Percentiles rank a stretch among this genome's conserved stretches.
phyloP scores from a whole-genome alignment of 2,113 vertebrate species.

The human (Homo sapiens) region DNA sequence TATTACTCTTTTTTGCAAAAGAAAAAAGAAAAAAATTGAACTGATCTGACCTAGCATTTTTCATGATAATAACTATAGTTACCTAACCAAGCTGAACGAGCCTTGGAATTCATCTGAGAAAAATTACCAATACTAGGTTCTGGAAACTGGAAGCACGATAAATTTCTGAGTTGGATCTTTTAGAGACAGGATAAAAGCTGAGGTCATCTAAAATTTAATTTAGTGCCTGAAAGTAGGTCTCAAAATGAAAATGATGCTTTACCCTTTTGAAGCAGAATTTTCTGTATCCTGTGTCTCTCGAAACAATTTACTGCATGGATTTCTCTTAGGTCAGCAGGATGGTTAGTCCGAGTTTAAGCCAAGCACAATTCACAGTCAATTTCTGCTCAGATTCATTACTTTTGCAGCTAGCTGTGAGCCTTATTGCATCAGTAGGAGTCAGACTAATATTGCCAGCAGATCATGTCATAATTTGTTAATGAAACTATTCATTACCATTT shows the following conservation, averaged over 20 bases:
- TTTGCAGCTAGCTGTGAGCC: constrained; percentile 64
- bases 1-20: constrained; percentile 39
- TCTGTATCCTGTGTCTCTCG: constrained; percentile 47
- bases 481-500: constrained; percentile 53
- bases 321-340: constrained; percentile 67
- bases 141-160: constrained; percentile 30
- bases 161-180: constrained; percentile 43
- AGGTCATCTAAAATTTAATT: constrained; percentile 67
- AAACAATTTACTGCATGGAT: constrained; percentile 46
- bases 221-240: constrained; percentile 70
- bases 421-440: constrained; percentile 60
- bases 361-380: constrained; percentile 77
- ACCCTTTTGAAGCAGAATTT: constrained; percentile 49
- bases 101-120: constrained; percentile 54
- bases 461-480: constrained; percentile 61
- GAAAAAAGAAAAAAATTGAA: constrained; percentile 26
- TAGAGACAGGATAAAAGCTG: constrained; percentile 42
- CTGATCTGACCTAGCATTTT: constrained; percentile 59
- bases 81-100: constrained; percentile 54
- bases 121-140: constrained; percentile 44
- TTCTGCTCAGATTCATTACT: constrained; percentile 74
- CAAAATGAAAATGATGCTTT: constrained; percentile 64
- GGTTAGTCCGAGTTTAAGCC: constrained; percentile 62
- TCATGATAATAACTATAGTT: constrained; percentile 71
- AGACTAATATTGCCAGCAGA: constrained; percentile 68